These are phyloP conservation scores for Araneus ventricosus DNA, from an alignment of 1,140 invertebrate species.

Conservation along the genomic window DNA sequence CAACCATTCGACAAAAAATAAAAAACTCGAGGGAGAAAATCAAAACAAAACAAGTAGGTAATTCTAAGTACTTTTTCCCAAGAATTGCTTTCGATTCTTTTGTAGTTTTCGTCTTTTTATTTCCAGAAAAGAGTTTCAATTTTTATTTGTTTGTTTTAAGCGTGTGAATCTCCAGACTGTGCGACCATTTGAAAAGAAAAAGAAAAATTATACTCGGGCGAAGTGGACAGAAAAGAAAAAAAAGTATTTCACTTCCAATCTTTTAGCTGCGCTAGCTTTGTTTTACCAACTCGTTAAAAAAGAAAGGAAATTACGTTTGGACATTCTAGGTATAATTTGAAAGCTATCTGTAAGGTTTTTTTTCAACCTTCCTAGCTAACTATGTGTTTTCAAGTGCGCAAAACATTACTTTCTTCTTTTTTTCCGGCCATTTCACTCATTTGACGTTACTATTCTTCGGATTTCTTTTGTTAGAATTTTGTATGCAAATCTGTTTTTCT, in stretches of 20 bases:
- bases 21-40: not conserved
- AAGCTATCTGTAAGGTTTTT: conserved; percentile 31
- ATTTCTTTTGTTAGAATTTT: conserved; percentile 1
- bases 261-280: conserved; percentile 67
- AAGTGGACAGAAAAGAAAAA: not conserved
- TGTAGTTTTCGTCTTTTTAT: conserved; percentile 22
- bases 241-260: conserved; percentile 25
- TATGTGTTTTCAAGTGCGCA: conserved; percentile 59
- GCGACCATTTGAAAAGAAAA: conserved; percentile 53
- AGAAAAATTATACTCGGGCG: not conserved
- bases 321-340: conserved; percentile 60
- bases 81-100: conserved; percentile 59
- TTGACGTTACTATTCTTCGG: not conserved
- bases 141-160: conserved; percentile 61
- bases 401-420: conserved; percentile 52
- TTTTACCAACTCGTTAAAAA: conserved; percentile 71
- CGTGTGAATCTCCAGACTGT: conserved; percentile 59
- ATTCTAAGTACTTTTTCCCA: conserved; percentile 8
- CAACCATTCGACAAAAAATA: not conserved
- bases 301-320: conserved; percentile 61
- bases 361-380: conserved; percentile 30
- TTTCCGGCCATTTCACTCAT: not conserved
- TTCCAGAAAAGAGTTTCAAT: conserved; percentile 31
- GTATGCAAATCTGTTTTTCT: not conserved
- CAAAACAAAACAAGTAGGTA: conserved; percentile 5